Conservation (phyloP, 2,888 invertebrate species). For the Melanophora roralis region DNA sequence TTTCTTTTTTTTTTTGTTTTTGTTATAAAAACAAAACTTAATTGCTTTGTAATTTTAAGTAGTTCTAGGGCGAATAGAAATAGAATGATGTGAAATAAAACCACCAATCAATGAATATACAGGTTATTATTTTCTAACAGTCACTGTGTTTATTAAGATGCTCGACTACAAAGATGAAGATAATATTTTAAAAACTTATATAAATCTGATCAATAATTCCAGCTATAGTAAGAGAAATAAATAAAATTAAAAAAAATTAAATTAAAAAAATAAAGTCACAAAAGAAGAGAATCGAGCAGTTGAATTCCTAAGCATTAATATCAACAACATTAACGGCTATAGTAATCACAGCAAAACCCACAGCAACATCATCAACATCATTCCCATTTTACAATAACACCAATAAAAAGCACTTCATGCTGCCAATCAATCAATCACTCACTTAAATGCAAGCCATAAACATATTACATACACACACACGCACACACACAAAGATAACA, state of each 20-base stretch:
- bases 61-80: neutral
- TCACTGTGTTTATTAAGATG: neutral
- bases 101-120: conserved; percentile 42
- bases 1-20: neutral
- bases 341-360: conserved; percentile 54
- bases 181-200: neutral
- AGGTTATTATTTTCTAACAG: conserved; percentile 43
- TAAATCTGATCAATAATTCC: conserved; percentile 4
- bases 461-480: neutral
- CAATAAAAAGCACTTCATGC: conserved; percentile 69
- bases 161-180: conserved; percentile 19
- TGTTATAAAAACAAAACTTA: conserved; percentile 47
- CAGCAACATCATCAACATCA: conserved; percentile 40
- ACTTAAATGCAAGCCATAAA: conserved; percentile 38
- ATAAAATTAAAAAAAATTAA: conserved; percentile 8
- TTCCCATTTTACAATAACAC: conserved; percentile 63
- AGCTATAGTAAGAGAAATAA: neutral
- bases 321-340: conserved; percentile 32
- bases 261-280: conserved; percentile 5
- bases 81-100: conserved; percentile 29
- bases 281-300: conserved; percentile 19
- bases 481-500: neutral
- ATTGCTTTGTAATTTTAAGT: conserved; percentile 49
- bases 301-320: conserved; percentile 29
- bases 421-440: conserved; percentile 73